phyloP scores from a whole-genome alignment of 2,888 invertebrate genomes.

The Eupelmus urozonus region DNA sequence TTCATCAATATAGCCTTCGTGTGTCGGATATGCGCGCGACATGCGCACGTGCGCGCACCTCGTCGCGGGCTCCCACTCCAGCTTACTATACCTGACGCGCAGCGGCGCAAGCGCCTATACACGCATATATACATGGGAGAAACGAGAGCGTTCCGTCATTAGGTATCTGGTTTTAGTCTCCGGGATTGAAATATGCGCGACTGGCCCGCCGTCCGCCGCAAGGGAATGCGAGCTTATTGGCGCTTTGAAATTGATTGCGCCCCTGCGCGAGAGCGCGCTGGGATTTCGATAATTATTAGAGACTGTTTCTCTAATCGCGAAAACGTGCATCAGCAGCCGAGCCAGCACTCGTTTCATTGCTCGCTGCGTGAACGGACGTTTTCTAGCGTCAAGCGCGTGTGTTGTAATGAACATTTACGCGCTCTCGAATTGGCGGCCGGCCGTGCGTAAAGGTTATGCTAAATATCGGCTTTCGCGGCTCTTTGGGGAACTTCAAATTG shows the following conservation, averaged over 20 bases:
- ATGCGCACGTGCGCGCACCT: not conserved
- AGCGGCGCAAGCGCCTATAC: not conserved
- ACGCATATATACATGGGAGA: constrained; percentile 15
- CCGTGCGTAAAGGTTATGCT: constrained; percentile 21
- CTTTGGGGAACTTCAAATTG: not conserved
- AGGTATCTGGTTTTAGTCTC: constrained; percentile 49
- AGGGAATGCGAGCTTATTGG: constrained; percentile 30
- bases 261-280: constrained; percentile 16
- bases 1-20: constrained; percentile 53
- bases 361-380: not conserved
- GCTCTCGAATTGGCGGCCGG: not conserved
- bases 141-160: constrained; percentile 44
- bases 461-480: not conserved
- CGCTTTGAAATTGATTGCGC: constrained; percentile 58
- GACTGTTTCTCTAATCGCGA: constrained; percentile 57
- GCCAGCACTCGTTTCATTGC: constrained; percentile 3
- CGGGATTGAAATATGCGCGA: constrained; percentile 55
- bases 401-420: constrained; percentile 22
- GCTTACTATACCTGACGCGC: too few relatives aligned
- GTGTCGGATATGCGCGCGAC: constrained; percentile 3
- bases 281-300: constrained; percentile 59
- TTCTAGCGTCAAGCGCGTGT: not conserved
- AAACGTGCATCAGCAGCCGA: constrained; percentile 44
- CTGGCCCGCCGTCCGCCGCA: constrained; percentile 9
- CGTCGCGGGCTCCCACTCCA: too few relatives aligned